Evolutionary conservation across 2,888 invertebrate species (phyloP).

Genomic region (Ganaspis brasiliensis): DNA sequence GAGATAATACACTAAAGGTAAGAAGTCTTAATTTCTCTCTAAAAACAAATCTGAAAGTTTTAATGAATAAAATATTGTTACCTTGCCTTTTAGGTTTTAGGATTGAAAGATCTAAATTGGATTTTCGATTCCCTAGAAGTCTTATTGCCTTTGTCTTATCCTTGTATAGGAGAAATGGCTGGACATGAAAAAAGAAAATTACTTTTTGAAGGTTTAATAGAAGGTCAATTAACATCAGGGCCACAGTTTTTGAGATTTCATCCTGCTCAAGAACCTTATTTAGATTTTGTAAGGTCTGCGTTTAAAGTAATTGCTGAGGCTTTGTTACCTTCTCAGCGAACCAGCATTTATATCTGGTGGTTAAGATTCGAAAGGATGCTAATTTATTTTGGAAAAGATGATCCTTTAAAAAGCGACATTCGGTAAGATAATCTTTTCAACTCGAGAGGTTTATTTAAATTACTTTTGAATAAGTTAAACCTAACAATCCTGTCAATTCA

Average conservation of each 20-base stretch:
- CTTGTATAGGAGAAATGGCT: slow-evolving; percentile 69
- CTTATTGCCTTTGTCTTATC: slow-evolving; percentile 73
- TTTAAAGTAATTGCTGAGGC: slow-evolving; percentile 82
- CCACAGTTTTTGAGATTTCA: slow-evolving; percentile 84
- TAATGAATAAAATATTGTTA: background rate
- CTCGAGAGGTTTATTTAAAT: no score
- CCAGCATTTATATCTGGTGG: slow-evolving; percentile 85
- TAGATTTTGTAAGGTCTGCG: slow-evolving; percentile 82
- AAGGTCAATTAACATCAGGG: slow-evolving; percentile 81
- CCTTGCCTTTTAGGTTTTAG: slow-evolving; percentile 65
- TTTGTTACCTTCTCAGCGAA: slow-evolving; percentile 80
- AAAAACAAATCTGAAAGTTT: no score
- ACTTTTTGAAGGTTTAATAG: slow-evolving; percentile 70
- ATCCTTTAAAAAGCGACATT: slow-evolving; percentile 77
- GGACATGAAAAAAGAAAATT: slow-evolving; percentile 64
- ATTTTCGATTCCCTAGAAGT: slow-evolving; percentile 73
- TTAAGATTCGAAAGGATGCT: slow-evolving; percentile 84
- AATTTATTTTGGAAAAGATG: slow-evolving; percentile 81
- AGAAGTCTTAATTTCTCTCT: no score
- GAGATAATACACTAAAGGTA: slow-evolving; percentile 71
- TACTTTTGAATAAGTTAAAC: no score
- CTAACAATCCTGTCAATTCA: no score
- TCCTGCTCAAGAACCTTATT: slow-evolving; percentile 84
- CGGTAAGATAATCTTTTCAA: slow-evolving; percentile 59
- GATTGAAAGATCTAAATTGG: slow-evolving; percentile 70